Conservation (phyloP, 35 echinoderm and acorn worm species). For the Patiria miniata region DNA sequence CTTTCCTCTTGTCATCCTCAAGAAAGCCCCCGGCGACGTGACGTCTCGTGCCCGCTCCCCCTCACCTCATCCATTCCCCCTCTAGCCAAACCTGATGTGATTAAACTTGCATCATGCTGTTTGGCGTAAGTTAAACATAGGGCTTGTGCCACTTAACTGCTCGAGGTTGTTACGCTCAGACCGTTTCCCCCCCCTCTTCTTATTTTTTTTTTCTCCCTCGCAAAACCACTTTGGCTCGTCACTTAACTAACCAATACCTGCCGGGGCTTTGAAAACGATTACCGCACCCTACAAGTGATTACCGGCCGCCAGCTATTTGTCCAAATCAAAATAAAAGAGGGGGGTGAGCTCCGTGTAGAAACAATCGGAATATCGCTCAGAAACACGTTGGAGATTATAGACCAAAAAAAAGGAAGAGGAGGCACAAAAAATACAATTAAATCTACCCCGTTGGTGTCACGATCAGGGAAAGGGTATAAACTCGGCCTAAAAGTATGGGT, state of each 20-base stretch:
- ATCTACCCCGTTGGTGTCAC: neutral
- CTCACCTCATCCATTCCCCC: neutral
- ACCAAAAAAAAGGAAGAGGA: no score
- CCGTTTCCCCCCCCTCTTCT: neutral
- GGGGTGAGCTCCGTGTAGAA: neutral
- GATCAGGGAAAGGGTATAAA: neutral
- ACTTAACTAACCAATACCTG: neutral
- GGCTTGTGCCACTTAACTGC: neutral
- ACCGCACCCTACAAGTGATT: neutral
- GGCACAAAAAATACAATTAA: neutral
- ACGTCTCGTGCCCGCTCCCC: neutral
- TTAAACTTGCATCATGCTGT: slow-evolving; percentile 26
- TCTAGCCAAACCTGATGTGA: neutral
- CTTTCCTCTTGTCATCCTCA: neutral
- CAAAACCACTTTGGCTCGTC: neutral
- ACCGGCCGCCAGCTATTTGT: neutral
- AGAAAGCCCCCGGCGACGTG: neutral
- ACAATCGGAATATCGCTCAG: neutral
- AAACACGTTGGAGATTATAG: slow-evolving; percentile 10
- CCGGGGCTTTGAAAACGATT: slow-evolving; percentile 15
- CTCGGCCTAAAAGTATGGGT: no score
- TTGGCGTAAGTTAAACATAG: slow-evolving; percentile 21
- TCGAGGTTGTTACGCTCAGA: neutral
- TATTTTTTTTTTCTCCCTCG: neutral
- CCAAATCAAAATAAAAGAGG: neutral